phyloP scores from a whole-genome alignment of 1,140 invertebrate species.

The Metaphire vulgaris region DNA sequence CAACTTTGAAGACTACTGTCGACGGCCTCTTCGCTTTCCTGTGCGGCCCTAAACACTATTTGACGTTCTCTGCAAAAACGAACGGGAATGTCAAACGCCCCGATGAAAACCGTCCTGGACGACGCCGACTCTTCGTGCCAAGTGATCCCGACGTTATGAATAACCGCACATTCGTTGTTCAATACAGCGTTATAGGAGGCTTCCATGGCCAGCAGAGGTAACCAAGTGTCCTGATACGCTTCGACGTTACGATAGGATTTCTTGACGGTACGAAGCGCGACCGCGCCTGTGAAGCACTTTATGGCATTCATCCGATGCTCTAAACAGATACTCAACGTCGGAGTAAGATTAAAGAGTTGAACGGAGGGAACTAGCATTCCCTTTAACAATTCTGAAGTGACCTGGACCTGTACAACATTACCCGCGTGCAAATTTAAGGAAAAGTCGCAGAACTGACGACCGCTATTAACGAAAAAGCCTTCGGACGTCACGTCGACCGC shows the following conservation, averaged over 20 bases:
- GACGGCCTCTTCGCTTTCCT: neutral
- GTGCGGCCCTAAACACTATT: neutral
- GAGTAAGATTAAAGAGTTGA: conserved; percentile 41
- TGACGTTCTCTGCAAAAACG: neutral
- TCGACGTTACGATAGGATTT: neutral
- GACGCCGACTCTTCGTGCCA: neutral
- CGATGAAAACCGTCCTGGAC: neutral
- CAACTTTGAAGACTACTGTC: neutral
- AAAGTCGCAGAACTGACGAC: neutral
- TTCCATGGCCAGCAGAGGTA: conserved; percentile 40
- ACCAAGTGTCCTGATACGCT: conserved; percentile 39
- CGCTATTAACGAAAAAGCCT: neutral
- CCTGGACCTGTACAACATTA: neutral
- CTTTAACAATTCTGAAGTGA: conserved; percentile 12
- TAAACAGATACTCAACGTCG: conserved; percentile 38
- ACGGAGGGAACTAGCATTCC: conserved; percentile 38
- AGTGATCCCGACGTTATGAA: conserved; percentile 40
- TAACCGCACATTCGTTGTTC: conserved; percentile 32
- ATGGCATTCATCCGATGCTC: conserved; percentile 19
- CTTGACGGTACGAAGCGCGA: neutral
- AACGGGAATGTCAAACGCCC: neutral
- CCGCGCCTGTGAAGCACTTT: conserved; percentile 6
- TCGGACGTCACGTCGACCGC: neutral
- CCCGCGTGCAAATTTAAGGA: neutral
- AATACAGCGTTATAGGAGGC: conserved; percentile 35